These are phyloP conservation scores for Leucophenga varia DNA, from an alignment of 1,140 invertebrate species.

Conservation along the genomic window DNA sequence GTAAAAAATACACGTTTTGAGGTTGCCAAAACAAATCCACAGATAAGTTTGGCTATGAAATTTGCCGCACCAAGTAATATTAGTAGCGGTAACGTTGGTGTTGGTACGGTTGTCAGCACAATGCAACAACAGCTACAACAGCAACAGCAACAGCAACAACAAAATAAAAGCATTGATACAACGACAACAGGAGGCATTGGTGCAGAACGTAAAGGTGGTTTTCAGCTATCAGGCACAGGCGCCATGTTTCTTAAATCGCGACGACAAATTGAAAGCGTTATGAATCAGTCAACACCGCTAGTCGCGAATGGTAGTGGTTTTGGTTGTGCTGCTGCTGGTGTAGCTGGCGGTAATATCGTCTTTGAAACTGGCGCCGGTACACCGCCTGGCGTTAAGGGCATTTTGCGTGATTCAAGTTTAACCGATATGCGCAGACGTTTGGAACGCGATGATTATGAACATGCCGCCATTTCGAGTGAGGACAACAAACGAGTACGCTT, in stretches of 20 bases:
- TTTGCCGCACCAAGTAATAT: no score
- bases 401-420: constrained; percentile 66
- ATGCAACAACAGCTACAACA: background rate
- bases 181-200: background rate
- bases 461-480: constrained; percentile 12
- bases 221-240: constrained; percentile 55
- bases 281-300: constrained; percentile 5
- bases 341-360: background rate
- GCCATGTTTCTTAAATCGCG: constrained; percentile 70
- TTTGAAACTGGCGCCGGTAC: constrained; percentile 49
- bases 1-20: constrained; percentile 37
- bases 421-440: constrained; percentile 57
- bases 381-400: constrained; percentile 63
- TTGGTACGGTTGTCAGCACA: no score
- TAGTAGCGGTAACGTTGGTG: no score
- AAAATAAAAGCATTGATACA: background rate
- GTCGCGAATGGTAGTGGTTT: background rate
- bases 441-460: constrained; percentile 25
- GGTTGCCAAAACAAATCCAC: constrained; percentile 36
- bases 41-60: constrained; percentile 33
- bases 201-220: constrained; percentile 21
- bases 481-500: constrained; percentile 68
- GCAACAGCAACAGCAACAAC: background rate
- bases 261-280: constrained; percentile 20
- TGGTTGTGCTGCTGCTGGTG: background rate